Evolutionary conservation across 2,113 vertebrate species (phyloP), one percentile per base, ranked within the genome.

Genomic region (Seriola dumerili): DNA sequence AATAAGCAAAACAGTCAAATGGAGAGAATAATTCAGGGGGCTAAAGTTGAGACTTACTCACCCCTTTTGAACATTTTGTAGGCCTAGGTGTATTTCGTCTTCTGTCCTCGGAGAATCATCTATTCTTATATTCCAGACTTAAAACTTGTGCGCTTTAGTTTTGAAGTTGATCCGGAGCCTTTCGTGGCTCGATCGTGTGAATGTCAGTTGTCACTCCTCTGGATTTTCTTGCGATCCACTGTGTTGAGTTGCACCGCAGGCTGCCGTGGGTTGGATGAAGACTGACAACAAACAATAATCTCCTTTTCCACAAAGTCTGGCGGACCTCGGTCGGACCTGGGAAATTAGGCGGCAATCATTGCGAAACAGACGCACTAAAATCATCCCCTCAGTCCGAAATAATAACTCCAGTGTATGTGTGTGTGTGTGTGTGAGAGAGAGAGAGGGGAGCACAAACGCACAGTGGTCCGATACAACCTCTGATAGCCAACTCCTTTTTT

Each of bases 31-130:
- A 72, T 73, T 42, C 14, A n/a, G 12, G 36, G 1, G n/a, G 52
- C 1, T 54, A 72, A 90, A 89, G 80, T 92, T 89, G 16, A 63
- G 83, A 78, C 19, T 64, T 44, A 91, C 94, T 95, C 84, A 96
- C 95, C 94, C 79, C 93, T 87, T 92, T 90, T 94, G 83, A 96
- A 95, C 95, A 96, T 96, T 50, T 91, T 94, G 92, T n/a, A 87
- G 91, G 69, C 87, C 85, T 94, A 94, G 29, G 78, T 92, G 84
- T 85, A 48, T 69, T 67, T 92, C 63, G 79, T 91, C 81, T 78
- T 75, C 82, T 68, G 91, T 90, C 91, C 89, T 89, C 82, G 78
- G 87, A 87, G 89, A 93, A 92, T 92, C 94, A 94, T 95, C 89
- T 85, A 94, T 83, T 92, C 88, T 85, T 90, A 92, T 93, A 94